Evolutionary conservation across 2,888 invertebrate genomes (phyloP), one percentile per base, ranked within the genome.

Genomic region (Therioaphis trifolii): DNA sequence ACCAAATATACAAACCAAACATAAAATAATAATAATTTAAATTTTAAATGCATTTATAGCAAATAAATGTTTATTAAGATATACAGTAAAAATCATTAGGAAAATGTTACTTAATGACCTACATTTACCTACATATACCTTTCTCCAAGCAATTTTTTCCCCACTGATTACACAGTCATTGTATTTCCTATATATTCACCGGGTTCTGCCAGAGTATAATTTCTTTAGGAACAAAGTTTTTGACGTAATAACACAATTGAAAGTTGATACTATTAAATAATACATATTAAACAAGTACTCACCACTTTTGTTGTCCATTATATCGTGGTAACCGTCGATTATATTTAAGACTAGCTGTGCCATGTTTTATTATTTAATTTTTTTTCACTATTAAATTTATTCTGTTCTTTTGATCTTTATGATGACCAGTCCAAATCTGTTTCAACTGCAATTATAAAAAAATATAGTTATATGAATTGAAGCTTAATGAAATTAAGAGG

Each of bases 251-350:
- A n/a, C n/a, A 2, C 24, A 76, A 72, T 49, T 24, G 58, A 75
- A 58, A 58, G 24, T 43, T 61, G 18, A 58, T 43, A 43, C 18
- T 55, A 29, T 11, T 21, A 1, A 61, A 18, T 43, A 27, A 40
- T 29, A 29, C 29, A 66, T 49, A 29, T 75, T 15, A 29, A n/a
- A 46, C n/a, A 49, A 29, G 9, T 77, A 86, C 87, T 87, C 79
- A 87, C 87, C 94, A 88, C 95, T 94, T 89, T 94, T 92, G 88
- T 95, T 94, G 88, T 95, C 94, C 94, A 95, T 94, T 85, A 95
- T 88, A 88, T 95, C 94, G 87, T 92, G 91, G 89, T 94, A 94
- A 35, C 91, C 91, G 86, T 92, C 92, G 87, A 92, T 91, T 86
- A 93, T 88, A 87, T 89, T 89, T 87, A 89, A 88, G 85, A 93